Evolutionary conservation across 2,888 invertebrate genomes (phyloP), one percentile per base, ranked within the genome.

Genomic region (Agrotis segetum): DNA sequence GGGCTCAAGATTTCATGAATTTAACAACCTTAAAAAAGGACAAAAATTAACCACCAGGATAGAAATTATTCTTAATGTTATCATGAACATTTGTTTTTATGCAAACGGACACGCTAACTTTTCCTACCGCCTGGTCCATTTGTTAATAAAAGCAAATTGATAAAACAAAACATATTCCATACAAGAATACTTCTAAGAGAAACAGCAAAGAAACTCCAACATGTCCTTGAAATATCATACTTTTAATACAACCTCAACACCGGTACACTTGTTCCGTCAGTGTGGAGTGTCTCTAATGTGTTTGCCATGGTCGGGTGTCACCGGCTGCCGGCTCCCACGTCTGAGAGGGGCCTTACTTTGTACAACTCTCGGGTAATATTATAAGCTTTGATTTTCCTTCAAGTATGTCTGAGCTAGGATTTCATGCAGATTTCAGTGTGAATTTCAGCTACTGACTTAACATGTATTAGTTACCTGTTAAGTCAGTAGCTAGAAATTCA

Each of bases 261-360:
- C 44, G 29, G 72, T 40, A 52, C 19, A 16, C 58, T 67, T 29
- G 53, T 60, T 74, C 47, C 53, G 53, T 59, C 40, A 59, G 40
- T 29, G 13, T 67, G 73, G 55, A 82, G 80, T 58, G 70, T 21
- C 70, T 46, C 53, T 84, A 84, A 84, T 84, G 85, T 84, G 83
- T 84, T 84, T 84, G 68, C 55, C 52, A 67, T 29, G 49, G 66
- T 67, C 69, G 74, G 77, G 64, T 71, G 69, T 74, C 79, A 29
- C 58, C 77, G 56, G 56, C 79, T 82, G 85, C 49, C n/a, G 21
- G 69, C 14, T 84, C 84, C 71, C 85, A 83, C 81, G 72, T 47
- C 71, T 66, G 58, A 56, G 49, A 71, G 60, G 61, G 52, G n/a
- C 62, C 73, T 68, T 53, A 70, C 49, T 61, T 56, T 44, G 19